Conservation (phyloP, 2,113 vertebrate species). For the Barnardius zonarius region DNA sequence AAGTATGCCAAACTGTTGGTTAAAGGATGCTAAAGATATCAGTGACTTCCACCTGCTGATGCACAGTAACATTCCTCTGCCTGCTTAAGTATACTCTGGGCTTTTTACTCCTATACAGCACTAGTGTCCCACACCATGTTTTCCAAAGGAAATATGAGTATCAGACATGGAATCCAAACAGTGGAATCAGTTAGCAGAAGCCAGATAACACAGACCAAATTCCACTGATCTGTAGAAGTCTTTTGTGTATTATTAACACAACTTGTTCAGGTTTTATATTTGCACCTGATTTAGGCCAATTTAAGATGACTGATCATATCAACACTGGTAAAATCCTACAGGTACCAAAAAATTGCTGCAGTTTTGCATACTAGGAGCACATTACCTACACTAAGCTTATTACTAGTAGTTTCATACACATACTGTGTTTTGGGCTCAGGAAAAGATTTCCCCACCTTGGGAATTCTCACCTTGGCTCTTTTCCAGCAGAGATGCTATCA, state of each 20-base stretch:
- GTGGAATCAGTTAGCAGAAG: neutral
- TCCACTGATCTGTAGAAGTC: neutral
- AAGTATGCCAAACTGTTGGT: neutral
- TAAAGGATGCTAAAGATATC: neutral
- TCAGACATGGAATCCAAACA: neutral
- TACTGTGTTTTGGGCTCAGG: neutral
- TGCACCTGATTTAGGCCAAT: neutral
- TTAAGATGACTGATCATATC: neutral
- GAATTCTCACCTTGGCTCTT: slow-evolving; percentile 88
- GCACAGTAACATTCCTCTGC: neutral
- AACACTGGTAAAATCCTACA: neutral
- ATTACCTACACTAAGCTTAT: neutral
- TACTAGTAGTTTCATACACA: neutral
- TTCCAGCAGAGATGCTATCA: slow-evolving; percentile 89
- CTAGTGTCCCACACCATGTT: neutral
- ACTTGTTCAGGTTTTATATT: neutral
- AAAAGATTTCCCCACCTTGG: rapidly evolving
- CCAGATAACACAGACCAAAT: neutral
- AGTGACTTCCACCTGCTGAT: neutral
- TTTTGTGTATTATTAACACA: neutral
- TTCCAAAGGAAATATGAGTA: neutral
- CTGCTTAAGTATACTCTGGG: neutral
- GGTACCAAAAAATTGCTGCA: neutral
- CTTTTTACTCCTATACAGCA: neutral
- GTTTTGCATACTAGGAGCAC: neutral